phyloP scores from a whole-genome alignment of 2,888 invertebrate genomes.

The Tetropium fuscum region DNA sequence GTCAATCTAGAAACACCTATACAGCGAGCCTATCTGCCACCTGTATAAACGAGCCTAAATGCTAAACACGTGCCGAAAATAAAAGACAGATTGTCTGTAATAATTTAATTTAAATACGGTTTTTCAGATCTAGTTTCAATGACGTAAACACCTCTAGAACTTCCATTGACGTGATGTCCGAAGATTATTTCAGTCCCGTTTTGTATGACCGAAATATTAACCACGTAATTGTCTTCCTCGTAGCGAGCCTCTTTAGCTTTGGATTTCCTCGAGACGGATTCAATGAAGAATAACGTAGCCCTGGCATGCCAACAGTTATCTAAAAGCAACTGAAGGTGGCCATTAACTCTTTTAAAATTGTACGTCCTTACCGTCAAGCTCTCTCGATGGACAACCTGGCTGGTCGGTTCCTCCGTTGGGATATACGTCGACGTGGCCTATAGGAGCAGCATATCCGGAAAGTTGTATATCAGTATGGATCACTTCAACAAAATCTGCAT shows the following conservation, averaged over 20 bases:
- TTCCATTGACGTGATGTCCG: conserved; percentile 47
- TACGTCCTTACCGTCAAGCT: conserved; percentile 50
- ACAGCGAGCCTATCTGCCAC: no score
- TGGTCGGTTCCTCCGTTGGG: conserved; percentile 79
- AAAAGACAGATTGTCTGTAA: no score
- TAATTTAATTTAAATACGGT: conserved; percentile 39
- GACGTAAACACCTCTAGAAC: conserved; percentile 50
- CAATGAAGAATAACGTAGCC: conserved; percentile 65
- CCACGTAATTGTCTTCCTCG: conserved; percentile 57
- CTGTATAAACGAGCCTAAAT: no score
- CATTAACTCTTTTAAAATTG: no score
- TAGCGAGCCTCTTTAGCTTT: conserved; percentile 61
- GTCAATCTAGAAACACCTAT: no score
- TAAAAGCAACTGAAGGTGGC: no score
- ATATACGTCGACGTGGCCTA: conserved; percentile 82
- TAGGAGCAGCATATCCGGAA: conserved; percentile 70
- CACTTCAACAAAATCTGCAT: conserved; percentile 80
- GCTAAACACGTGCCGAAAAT: no score
- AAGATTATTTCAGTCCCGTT: conserved; percentile 42
- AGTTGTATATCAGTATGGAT: conserved; percentile 79
- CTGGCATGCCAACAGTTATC: conserved; percentile 68
- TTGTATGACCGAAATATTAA: conserved; percentile 51
- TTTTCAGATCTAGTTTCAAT: conserved; percentile 42
- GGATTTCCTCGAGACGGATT: conserved; percentile 64
- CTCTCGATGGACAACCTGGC: conserved; percentile 71